Percentiles rank a stretch among this genome's conserved stretches.
Conservation (phyloP, 2,888 invertebrate genomes). For the Harmothoe impar region DNA sequence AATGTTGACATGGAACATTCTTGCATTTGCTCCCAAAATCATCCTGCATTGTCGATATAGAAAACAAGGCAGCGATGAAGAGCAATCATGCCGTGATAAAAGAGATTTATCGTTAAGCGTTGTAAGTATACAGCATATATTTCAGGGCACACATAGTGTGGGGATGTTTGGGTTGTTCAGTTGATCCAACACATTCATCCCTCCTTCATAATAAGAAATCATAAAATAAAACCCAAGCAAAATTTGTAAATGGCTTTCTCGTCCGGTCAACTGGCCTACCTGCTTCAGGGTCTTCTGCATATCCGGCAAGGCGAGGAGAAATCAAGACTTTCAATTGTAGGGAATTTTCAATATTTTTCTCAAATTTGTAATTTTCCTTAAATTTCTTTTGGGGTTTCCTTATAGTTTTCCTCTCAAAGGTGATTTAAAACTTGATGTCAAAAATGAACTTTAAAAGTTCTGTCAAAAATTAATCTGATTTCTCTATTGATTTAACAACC, state of each 20-base stretch:
- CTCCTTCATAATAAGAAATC: background rate
- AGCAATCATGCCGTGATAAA: background rate
- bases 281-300: constrained; percentile 43
- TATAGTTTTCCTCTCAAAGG: too few species aligned
- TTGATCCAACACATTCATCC: constrained; percentile 6
- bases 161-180: background rate
- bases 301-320: background rate
- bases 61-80: background rate
- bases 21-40: background rate
- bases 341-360: too few species aligned
- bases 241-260: background rate
- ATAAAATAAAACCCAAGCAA: constrained; percentile 7
- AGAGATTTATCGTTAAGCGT: background rate
- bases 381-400: too few species aligned
- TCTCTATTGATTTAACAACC: too few species aligned
- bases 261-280: background rate
- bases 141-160: background rate
- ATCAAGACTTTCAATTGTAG: constrained; percentile 23
- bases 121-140: background rate
- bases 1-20: background rate
- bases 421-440: too few species aligned
- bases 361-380: too few species aligned
- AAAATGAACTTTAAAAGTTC: too few species aligned
- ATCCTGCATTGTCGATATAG: background rate
- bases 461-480: too few species aligned